These are phyloP conservation scores for Drepana arcuata DNA, from an alignment of 1,140 invertebrate genomes.

Conservation along the genomic window DNA sequence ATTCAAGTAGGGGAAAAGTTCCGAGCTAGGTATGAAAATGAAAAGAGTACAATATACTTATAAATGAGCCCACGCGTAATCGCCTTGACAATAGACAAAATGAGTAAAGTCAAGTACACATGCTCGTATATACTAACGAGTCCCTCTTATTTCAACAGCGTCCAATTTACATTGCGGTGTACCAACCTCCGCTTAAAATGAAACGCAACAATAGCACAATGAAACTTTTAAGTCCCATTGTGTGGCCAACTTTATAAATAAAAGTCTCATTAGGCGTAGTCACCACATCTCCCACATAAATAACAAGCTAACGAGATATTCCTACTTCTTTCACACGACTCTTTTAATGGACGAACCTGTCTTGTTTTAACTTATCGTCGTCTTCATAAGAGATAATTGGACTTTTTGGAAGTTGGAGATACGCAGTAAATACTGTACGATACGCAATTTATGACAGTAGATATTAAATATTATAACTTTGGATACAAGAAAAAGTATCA, in stretches of 20 bases:
- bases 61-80: conserved; percentile 13
- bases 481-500: no score
- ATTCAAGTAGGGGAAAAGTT: no score
- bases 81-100: conserved; percentile 10
- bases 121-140: conserved; percentile 34
- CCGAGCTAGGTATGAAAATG: no score
- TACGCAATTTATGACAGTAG: no score
- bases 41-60: no score
- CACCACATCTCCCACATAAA: conserved; percentile 51
- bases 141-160: conserved; percentile 35
- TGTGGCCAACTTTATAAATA: conserved; percentile 60
- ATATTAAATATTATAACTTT: no score
- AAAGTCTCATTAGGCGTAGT: conserved; percentile 59
- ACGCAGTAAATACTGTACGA: no score
- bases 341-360: conserved; percentile 15
- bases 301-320: conserved; percentile 46
- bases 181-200: conserved; percentile 56
- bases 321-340: conserved; percentile 20
- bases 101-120: conserved; percentile 23
- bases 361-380: no score
- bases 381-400: no score
- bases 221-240: conserved; percentile 54
- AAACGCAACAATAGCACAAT: conserved; percentile 64
- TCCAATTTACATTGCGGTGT: conserved; percentile 59
- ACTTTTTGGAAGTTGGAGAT: no score